Evolutionary conservation across 2,888 invertebrate genomes (phyloP).

Genomic region (Latrodectus hesperus): DNA sequence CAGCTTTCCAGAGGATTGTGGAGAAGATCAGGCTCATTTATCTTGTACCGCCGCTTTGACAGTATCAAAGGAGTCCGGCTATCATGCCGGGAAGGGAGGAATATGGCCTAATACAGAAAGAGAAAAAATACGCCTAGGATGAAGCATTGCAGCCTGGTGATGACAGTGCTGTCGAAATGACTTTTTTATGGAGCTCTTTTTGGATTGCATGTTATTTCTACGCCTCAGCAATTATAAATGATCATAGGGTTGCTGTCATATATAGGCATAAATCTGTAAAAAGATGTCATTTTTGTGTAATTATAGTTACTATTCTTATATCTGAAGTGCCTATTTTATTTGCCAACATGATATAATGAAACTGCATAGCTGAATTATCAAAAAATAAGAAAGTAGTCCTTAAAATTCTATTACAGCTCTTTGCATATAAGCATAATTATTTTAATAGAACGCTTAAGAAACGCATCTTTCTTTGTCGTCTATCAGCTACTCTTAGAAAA

Average conservation of each 20-base stretch:
- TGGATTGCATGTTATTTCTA: background rate
- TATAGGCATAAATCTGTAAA: no score
- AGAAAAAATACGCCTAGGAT: background rate
- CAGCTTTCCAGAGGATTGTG: conserved; percentile 49
- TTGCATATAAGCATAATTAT: no score
- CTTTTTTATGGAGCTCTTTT: background rate
- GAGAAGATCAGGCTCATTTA: conserved; percentile 28
- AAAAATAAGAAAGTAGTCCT: no score
- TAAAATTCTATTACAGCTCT: no score
- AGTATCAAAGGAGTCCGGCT: conserved; percentile 38
- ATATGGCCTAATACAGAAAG: background rate
- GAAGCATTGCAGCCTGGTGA: background rate
- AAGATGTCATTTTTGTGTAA: no score
- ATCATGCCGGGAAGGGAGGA: conserved; percentile 12
- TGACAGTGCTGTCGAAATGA: background rate
- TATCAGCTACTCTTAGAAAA: no score
- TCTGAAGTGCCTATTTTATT: no score
- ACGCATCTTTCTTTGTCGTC: no score
- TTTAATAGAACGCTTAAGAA: no score
- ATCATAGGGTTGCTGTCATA: background rate
- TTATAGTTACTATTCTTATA: no score
- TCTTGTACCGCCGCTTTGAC: conserved; percentile 29
- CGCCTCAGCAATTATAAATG: background rate
- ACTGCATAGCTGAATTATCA: no score
- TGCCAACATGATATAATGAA: no score